Evolutionary conservation across 2,888 invertebrate species (phyloP), one percentile per base, ranked within the genome.

Genomic region (Dexiosoma caninum): DNA sequence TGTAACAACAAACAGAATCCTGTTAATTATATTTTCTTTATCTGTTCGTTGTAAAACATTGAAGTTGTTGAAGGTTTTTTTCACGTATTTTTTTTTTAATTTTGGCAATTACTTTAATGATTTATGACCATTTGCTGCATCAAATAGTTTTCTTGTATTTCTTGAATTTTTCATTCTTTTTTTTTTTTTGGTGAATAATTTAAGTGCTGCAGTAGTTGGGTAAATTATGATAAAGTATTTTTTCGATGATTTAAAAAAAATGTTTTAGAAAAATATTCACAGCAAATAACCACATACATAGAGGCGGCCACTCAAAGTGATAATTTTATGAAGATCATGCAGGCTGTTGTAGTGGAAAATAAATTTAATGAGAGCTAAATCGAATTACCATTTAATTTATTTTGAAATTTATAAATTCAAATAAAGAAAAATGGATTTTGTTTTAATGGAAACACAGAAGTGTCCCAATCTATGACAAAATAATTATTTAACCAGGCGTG

Each of bases 1-100:
- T 42, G 16, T 40, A 51, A 71, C 49, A 71, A 51, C 27, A 27
- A 32, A 60, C 19, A 32, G 30, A 60, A 32, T 71, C 42, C 53
- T 51, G 42, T 53, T 62, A 51, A 71, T 60, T 51, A 51, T 51
- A 40, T 6, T 49, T 19, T 60, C 30, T 71, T 10, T n/a, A 10
- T n/a, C n/a, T 57, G 32, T 40, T 51, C 12, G 9, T 59, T 40
- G 60, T 51, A 42, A 72, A 44, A 44, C 23, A 21, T 51, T 49
- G 30, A 32, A 51, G 12, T 8, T 14, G 21, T 30, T 44, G 12
- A 44, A 42, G 42, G 60, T 60, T 42, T 32, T 55, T 44, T 27
- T 49, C 27, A 27, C 12, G n/a, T n/a, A n/a, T 37, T 62, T 6
- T n/a, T 3, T 10, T 35, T 46, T 53, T 27, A 27, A n/a, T 14